A percentile compares a stretch with the other conserved stretches of the same genome.
Evolutionary conservation across 2,113 vertebrate genomes (phyloP).

Genomic region (Dromiciops gliroides): DNA sequence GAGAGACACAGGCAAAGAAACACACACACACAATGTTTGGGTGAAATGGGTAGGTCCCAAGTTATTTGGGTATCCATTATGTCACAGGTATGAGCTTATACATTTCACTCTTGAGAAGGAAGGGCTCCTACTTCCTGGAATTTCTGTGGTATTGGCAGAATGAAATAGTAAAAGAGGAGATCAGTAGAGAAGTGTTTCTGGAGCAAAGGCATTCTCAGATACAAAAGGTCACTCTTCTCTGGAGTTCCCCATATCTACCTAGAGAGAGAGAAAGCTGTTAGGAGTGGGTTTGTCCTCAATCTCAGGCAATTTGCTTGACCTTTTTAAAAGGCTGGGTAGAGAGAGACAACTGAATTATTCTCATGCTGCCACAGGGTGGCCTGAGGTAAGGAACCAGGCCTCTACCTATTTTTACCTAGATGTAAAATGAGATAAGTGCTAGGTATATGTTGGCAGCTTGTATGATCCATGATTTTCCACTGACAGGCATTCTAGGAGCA

Average conservation of each 20-base stretch:
- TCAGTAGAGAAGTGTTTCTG: background rate
- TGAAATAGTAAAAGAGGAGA: background rate
- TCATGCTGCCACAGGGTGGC: background rate
- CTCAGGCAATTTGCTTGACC: background rate
- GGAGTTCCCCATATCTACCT: background rate
- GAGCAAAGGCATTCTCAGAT: background rate
- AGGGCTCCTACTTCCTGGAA: background rate
- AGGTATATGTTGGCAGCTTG: background rate
- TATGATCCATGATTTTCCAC: background rate
- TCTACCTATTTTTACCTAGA: background rate
- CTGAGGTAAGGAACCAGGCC: background rate
- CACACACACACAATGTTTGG: background rate
- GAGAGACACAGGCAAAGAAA: background rate
- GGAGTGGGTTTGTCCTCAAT: background rate
- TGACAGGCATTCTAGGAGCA: background rate
- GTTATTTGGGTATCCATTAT: background rate
- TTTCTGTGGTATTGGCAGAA: background rate
- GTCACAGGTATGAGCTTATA: background rate
- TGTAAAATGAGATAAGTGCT: constrained; percentile 1
- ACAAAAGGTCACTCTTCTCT: background rate
- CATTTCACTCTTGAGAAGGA: background rate
- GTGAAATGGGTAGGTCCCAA: background rate
- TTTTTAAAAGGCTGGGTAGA: background rate
- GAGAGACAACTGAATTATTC: background rate
- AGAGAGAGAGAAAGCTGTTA: background rate